Conservation (phyloP, 2,888 invertebrate genomes). For the Galerucella pusilla region DNA sequence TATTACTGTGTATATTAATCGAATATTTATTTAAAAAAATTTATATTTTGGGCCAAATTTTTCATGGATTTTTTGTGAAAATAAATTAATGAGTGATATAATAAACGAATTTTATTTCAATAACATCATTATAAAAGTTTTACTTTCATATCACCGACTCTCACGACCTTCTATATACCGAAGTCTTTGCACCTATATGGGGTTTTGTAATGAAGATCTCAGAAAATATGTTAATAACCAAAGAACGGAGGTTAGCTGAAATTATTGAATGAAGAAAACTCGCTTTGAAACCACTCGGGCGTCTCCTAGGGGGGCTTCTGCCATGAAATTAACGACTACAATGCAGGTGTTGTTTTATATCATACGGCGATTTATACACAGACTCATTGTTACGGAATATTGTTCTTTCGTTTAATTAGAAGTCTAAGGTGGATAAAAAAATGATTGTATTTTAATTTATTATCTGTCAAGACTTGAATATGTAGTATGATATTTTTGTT, state of each 20-base stretch:
- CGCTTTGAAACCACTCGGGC: conserved; percentile 15
- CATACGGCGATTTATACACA: conserved; percentile 19
- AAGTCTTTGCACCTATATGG: conserved; percentile 49
- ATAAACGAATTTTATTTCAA: neutral
- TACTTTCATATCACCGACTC: too few species aligned
- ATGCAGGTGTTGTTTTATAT: conserved; percentile 31
- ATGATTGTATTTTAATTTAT: conserved; percentile 29
- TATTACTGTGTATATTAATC: too few species aligned
- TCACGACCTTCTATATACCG: conserved; percentile 25
- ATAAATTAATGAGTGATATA: too few species aligned
- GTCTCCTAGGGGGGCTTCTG: conserved; percentile 27
- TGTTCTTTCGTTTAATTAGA: conserved; percentile 26
- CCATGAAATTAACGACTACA: conserved; percentile 21
- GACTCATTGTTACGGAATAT: conserved; percentile 20
- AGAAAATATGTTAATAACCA: conserved; percentile 59
- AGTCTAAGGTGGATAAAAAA: neutral
- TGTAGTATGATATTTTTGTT: too few species aligned
- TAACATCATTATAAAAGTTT: conserved; percentile 1
- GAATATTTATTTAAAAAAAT: too few species aligned
- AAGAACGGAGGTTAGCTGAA: conserved; percentile 52
- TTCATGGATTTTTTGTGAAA: too few species aligned
- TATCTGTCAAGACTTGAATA: conserved; percentile 9
- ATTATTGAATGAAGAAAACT: conserved; percentile 49
- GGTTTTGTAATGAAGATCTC: conserved; percentile 55
- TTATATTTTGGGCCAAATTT: too few species aligned